A percentile compares a stretch with the other conserved stretches of the same genome.
Evolutionary conservation across 2,888 invertebrate species (phyloP).

Genomic region (Lathronympha strigana): DNA sequence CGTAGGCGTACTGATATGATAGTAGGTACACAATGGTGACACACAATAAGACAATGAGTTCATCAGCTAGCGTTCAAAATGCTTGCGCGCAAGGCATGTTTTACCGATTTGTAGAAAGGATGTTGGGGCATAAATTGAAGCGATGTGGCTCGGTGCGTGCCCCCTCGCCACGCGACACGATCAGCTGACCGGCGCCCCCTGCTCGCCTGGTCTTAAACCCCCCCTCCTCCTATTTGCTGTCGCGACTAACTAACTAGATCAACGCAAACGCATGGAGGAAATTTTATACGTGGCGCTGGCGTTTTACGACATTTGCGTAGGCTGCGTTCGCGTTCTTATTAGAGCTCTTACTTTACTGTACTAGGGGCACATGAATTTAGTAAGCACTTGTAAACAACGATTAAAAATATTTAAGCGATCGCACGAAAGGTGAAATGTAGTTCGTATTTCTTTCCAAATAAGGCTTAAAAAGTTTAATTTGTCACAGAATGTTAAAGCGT

Average conservation of each 20-base stretch:
- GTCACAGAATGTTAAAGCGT: slow-evolving; percentile 2
- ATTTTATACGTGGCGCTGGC: slow-evolving; percentile 27
- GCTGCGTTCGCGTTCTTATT: slow-evolving; percentile 7
- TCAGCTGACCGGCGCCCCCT: slow-evolving; percentile 75
- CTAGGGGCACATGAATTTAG: slow-evolving; percentile 12
- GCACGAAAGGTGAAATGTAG: background rate
- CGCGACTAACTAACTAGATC: slow-evolving; percentile 28
- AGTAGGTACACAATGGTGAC: slow-evolving; percentile 22
- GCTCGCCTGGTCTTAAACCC: slow-evolving; percentile 48
- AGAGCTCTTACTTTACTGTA: slow-evolving; percentile 12
- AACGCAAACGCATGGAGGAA: slow-evolving; percentile 34
- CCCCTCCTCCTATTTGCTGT: slow-evolving; percentile 18
- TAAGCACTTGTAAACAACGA: slow-evolving; percentile 5
- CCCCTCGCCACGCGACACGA: slow-evolving; percentile 55
- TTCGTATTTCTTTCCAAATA: background rate
- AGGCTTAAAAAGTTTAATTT: background rate
- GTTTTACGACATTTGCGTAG: slow-evolving; percentile 21
- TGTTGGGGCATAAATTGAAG: slow-evolving; percentile 58
- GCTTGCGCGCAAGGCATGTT: slow-evolving; percentile 72
- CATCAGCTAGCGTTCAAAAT: slow-evolving; percentile 56
- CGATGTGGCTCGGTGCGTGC: slow-evolving; percentile 60
- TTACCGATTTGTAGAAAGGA: slow-evolving; percentile 52
- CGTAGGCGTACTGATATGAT: slow-evolving; percentile 47
- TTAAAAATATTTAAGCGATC: slow-evolving; percentile 1
- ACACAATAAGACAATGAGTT: slow-evolving; percentile 62